Percentiles rank a stretch among this genome's conserved stretches.
These are phyloP conservation scores for Bujurquina vittata DNA, from an alignment of 2,113 vertebrate species.

Conservation along the genomic window DNA sequence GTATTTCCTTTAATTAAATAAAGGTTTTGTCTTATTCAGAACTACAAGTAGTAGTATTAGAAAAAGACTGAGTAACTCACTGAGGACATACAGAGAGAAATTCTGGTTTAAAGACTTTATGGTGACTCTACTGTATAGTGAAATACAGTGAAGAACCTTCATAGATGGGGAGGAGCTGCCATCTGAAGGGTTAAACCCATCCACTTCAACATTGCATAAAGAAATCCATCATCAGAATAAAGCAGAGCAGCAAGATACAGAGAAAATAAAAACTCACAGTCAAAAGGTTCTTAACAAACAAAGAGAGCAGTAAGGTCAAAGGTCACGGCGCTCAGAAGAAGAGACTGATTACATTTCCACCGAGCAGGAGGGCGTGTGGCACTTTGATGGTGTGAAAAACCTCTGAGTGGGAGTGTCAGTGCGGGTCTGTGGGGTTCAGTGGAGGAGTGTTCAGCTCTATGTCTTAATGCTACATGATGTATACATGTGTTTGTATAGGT, in stretches of 20 bases:
- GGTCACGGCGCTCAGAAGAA: constrained; percentile 43
- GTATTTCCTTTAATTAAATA: neutral
- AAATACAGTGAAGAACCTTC: neutral
- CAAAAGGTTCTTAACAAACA: constrained; percentile 39
- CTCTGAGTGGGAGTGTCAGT: constrained; percentile 17
- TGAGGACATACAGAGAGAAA: neutral
- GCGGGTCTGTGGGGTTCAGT: neutral
- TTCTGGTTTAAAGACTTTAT: constrained; percentile 11
- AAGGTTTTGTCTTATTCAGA: neutral
- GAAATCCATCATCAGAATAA: constrained; percentile 56
- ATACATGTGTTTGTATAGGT: constrained; percentile 22
- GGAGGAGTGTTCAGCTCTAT: neutral
- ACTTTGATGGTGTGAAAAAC: constrained; percentile 50
- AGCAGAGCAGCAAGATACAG: constrained; percentile 74
- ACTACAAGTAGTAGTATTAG: neutral
- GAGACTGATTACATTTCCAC: constrained; percentile 44
- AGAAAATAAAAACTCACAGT: constrained; percentile 62
- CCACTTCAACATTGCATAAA: constrained; percentile 34
- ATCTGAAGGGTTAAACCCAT: constrained; percentile 25
- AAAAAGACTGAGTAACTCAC: neutral
- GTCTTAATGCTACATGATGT: constrained; percentile 26
- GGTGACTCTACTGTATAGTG: neutral
- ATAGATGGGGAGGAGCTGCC: constrained; percentile 16
- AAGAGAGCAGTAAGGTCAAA: constrained; percentile 39
- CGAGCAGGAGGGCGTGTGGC: constrained; percentile 50